These are phyloP conservation scores for Pandemis cinnamomeana DNA, from an alignment of 2,888 invertebrate species.

Conservation along the genomic window DNA sequence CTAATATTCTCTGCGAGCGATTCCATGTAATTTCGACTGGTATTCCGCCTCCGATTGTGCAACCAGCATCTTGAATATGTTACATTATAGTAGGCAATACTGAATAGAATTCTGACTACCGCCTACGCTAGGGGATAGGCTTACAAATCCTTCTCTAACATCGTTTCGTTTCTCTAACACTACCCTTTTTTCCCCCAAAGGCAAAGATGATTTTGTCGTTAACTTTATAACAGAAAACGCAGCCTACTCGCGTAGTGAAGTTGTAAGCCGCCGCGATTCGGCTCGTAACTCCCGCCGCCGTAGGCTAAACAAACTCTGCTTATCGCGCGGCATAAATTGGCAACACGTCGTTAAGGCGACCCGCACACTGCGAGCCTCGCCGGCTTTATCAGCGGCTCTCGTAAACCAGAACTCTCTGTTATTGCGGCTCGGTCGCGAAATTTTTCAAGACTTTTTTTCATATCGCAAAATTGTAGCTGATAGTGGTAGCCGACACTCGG, in stretches of 20 bases:
- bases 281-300: conserved; percentile 70
- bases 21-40: conserved; percentile 75
- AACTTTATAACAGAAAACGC: conserved; percentile 11
- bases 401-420: conserved; percentile 79
- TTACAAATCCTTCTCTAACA: conserved; percentile 3
- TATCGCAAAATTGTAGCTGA: conserved; percentile 67
- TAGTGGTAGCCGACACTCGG: conserved; percentile 60
- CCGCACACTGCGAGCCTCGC: conserved; percentile 69
- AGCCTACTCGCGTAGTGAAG: conserved; percentile 47
- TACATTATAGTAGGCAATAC: conserved; percentile 55
- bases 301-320: conserved; percentile 80
- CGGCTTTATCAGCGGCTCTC: conserved; percentile 79
- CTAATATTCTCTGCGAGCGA: conserved; percentile 78
- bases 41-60: conserved; percentile 69
- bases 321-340: conserved; percentile 83
- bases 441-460: conserved; percentile 77
- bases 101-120: conserved; percentile 48
- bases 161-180: background rate
- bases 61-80: conserved; percentile 80
- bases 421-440: conserved; percentile 73
- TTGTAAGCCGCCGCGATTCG: conserved; percentile 59
- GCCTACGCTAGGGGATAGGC: background rate
- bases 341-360: conserved; percentile 83
- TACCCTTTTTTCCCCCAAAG: background rate
- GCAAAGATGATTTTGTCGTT: conserved; percentile 10